Percentiles rank a stretch among this genome's conserved stretches.
These are phyloP conservation scores for Luperina nickerlii DNA, from an alignment of 2,888 invertebrate genomes.

Conservation along the genomic window DNA sequence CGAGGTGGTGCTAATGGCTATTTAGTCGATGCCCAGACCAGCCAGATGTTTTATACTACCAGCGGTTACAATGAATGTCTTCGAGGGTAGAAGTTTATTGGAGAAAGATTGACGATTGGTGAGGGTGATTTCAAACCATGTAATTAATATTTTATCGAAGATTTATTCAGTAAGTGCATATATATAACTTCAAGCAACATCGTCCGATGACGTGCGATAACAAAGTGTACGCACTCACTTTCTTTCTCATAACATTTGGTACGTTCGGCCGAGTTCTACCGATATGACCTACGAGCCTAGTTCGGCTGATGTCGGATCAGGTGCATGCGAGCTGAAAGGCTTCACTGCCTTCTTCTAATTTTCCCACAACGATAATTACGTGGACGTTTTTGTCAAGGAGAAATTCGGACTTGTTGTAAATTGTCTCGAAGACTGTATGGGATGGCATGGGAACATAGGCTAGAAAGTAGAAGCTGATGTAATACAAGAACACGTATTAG, in stretches of 20 bases:
- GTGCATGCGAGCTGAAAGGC: neutral
- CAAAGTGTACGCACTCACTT: neutral
- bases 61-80: constrained; percentile 4
- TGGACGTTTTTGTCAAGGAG: no score
- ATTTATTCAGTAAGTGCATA: neutral
- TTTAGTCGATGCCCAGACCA: constrained; percentile 36
- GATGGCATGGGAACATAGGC: neutral
- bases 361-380: neutral
- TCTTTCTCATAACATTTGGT: neutral
- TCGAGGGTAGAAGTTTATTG: constrained; percentile 1
- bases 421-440: no score
- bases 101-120: constrained; percentile 16
- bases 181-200: neutral
- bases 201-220: neutral
- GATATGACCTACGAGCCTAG: neutral
- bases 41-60: constrained; percentile 26
- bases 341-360: neutral
- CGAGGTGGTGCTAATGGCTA: constrained; percentile 40
- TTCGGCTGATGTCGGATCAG: neutral
- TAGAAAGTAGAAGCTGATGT: neutral
- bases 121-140: neutral
- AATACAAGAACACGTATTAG: neutral
- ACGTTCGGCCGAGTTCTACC: no score
- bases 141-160: neutral
- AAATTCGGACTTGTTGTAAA: neutral